Evolutionary conservation across 2,888 invertebrate species (phyloP), one percentile per base, ranked within the genome.

Genomic region (Gastrophysa polygoni): DNA sequence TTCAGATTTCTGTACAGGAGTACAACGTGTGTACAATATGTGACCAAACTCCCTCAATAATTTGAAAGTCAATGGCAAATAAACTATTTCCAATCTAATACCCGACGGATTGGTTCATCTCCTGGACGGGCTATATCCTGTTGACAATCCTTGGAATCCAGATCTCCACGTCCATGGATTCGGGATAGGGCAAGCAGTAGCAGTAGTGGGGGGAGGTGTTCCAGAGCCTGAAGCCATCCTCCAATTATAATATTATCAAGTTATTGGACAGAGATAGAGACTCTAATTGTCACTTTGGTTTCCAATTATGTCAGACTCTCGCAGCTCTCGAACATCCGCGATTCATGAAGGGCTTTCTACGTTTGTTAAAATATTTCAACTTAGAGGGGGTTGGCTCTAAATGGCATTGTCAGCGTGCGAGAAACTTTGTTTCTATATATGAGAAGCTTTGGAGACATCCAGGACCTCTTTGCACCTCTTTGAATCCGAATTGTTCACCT

Each of bases 251-350:
- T 78, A 79, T 80, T 80, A 80, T 73, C 74, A 73, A 72, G 73
- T 75, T 76, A 76, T 73, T 69, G 72, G 71, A 66, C 71, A 76
- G 76, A 73, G 68, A 66, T 63, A 75, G 38, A 38, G 38, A 14
- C 73, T 73, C 76, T 78, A 80, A 80, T 79, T 79, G 81, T 81
- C 80, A 81, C 80, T 79, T 78, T 78, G 75, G 78, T 77, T 78
- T 76, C 78, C 76, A 79, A 80, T 80, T 80, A 79, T 78, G 74
- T 75, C 74, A 75, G 77, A 76, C 76, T 77, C 76, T 57, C 51
- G 59, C 56, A 77, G 73, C 75, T 73, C 64, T 68, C 69, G 70
- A 71, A 67, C 66, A 66, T 71, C 66, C 70, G 69, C 71, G 67
- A 68, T 69, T 71, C 63, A 67, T 67, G 68, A 57, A 64, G 67